Conservation (phyloP, 2,113 vertebrate genomes). For the Erpornis zantholeuca region DNA sequence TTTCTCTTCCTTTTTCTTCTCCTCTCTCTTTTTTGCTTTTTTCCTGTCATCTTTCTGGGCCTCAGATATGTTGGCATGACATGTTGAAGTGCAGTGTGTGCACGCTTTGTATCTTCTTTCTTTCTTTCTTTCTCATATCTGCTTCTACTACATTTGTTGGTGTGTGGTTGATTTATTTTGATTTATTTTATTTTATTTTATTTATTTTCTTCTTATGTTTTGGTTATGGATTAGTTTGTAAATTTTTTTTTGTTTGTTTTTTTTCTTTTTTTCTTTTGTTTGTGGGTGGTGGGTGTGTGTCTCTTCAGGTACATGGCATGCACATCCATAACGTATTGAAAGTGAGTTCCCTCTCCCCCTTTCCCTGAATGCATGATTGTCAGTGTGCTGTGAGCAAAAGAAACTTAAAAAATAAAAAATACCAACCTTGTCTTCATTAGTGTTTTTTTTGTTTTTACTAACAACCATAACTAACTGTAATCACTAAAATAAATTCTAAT, state of each 20-base stretch:
- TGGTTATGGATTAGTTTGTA: neutral
- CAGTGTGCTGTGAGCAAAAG: conserved; percentile 73
- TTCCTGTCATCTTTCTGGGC: conserved; percentile 13
- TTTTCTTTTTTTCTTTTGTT: neutral
- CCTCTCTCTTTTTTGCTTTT: no score
- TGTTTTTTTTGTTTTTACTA: conserved; percentile 80
- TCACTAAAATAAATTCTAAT: conserved; percentile 64
- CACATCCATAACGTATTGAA: conserved; percentile 76
- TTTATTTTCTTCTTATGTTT: conserved; percentile 3
- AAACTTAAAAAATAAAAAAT: conserved; percentile 74
- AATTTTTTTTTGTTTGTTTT: accelerated
- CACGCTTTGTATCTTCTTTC: conserved; percentile 58
- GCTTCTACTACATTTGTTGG: conserved; percentile 28
- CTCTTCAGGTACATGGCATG: conserved; percentile 78
- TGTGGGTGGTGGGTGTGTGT: conserved; percentile 42
- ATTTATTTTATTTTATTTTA: neutral
- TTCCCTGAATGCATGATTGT: conserved; percentile 84
- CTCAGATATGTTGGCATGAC: conserved; percentile 65
- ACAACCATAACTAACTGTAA: conserved; percentile 76
- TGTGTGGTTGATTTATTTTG: conserved; percentile 11
- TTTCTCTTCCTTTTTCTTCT: no score
- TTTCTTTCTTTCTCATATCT: conserved; percentile 32
- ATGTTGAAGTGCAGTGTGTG: conserved; percentile 55
- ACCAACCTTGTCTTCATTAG: conserved; percentile 83
- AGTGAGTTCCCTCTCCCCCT: conserved; percentile 52